These are phyloP conservation scores for Euphydryas editha DNA, from an alignment of 2,888 invertebrate species.

Conservation along the genomic window DNA sequence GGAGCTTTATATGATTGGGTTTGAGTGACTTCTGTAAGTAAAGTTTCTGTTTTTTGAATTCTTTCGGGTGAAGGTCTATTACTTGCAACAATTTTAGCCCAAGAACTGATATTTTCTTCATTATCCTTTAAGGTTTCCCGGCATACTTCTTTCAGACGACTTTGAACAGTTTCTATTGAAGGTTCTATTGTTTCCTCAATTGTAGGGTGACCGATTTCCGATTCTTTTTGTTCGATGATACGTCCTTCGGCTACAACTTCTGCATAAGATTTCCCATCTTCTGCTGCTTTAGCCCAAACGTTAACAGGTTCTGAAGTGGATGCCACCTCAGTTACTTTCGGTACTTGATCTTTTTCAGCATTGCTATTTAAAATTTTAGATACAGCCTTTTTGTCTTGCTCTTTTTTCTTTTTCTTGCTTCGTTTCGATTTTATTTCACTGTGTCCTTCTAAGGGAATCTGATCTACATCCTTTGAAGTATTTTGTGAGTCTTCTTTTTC, in stretches of 20 bases:
- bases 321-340: constrained; percentile 15
- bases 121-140: constrained; percentile 32
- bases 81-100: constrained; percentile 74
- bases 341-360: constrained; percentile 11
- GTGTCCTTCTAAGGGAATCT: constrained; percentile 35
- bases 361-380: constrained; percentile 21
- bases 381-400: constrained; percentile 55
- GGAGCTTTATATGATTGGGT: constrained; percentile 54
- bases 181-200: constrained; percentile 20
- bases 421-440: constrained; percentile 59
- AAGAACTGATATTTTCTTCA: constrained; percentile 55
- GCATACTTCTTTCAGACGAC: constrained; percentile 35
- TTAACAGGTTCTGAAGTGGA: constrained; percentile 50
- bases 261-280: constrained; percentile 88
- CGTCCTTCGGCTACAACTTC: constrained; percentile 84
- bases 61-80: constrained; percentile 66
- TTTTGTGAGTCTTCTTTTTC: constrained; percentile 8
- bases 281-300: constrained; percentile 78
- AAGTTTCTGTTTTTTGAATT: constrained; percentile 48
- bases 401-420: constrained; percentile 68
- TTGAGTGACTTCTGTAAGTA: constrained; percentile 45
- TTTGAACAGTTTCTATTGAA: constrained; percentile 32
- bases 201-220: constrained; percentile 25
- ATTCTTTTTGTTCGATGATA: constrained; percentile 46
- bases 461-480: background rate